phyloP scores from a whole-genome alignment of 1,140 invertebrate genomes.

The Cryptotermes secundus region DNA sequence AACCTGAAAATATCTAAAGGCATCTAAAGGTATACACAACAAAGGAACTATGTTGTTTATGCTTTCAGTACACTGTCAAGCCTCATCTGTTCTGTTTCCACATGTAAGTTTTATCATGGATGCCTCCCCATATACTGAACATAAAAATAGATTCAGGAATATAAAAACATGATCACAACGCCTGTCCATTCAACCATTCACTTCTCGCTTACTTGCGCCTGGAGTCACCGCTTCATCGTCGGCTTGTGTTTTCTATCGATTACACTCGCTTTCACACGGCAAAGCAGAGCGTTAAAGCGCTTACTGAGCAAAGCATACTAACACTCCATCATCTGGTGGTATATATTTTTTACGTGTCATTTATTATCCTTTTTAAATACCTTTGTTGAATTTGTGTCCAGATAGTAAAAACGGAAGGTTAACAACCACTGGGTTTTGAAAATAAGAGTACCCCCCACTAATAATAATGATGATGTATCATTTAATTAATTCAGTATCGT shows the following conservation, averaged over 20 bases:
- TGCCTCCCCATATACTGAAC: not conserved
- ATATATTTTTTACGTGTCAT: not conserved
- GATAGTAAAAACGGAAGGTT: not conserved
- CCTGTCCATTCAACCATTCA: not conserved
- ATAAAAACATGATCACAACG: not conserved
- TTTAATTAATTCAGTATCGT: too few relatives aligned
- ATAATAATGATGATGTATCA: too few relatives aligned
- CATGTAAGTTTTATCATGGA: not conserved
- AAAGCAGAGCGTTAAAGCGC: not conserved
- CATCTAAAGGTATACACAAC: not conserved
- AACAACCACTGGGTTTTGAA: too few relatives aligned
- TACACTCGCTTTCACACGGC: not conserved
- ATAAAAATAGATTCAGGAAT: slow-evolving; percentile 10
- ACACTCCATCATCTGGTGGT: not conserved
- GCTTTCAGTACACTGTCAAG: not conserved
- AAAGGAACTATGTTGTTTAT: not conserved
- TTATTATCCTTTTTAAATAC: not conserved
- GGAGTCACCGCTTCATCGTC: not conserved
- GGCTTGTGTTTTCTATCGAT: not conserved
- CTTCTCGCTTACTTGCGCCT: not conserved
- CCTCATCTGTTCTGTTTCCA: not conserved
- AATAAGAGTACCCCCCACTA: too few relatives aligned
- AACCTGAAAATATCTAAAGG: not conserved
- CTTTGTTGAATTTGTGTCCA: not conserved
- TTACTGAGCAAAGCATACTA: not conserved